Evolutionary conservation across 2,888 invertebrate species (phyloP).

Genomic region (Lithophane semibrunnea): DNA sequence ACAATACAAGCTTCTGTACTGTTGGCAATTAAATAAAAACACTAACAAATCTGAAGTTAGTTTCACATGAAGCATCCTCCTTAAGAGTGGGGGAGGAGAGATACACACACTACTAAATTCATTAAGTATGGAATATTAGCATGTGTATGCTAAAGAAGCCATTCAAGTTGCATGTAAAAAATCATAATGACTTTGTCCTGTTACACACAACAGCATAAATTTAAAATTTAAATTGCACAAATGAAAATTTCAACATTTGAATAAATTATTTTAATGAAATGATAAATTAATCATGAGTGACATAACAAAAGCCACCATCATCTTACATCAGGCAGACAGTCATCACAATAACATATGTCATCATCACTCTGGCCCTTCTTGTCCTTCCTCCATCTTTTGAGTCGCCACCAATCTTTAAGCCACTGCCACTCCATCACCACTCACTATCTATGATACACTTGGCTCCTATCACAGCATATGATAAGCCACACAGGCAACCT

Average conservation of each 20-base stretch:
- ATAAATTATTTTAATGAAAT: constrained; percentile 56
- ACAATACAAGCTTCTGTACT: constrained; percentile 36
- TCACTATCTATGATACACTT: constrained; percentile 74
- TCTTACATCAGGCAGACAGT: constrained; percentile 92
- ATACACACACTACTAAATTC: constrained; percentile 37
- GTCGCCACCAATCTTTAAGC: constrained; percentile 95
- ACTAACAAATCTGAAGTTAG: constrained; percentile 66
- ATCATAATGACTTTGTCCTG: constrained; percentile 37
- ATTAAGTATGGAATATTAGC: constrained; percentile 41
- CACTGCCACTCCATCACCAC: constrained; percentile 94
- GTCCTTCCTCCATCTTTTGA: constrained; percentile 92
- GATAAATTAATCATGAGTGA: constrained; percentile 55
- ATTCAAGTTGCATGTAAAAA: constrained; percentile 46
- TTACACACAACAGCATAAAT: constrained; percentile 46
- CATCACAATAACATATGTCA: constrained; percentile 94
- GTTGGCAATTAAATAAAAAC: constrained; percentile 24
- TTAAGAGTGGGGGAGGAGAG: constrained; percentile 32
- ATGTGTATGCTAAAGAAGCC: constrained; percentile 46
- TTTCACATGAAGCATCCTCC: constrained; percentile 40
- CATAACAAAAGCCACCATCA: constrained; percentile 59
- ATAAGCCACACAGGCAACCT: constrained; percentile 78
- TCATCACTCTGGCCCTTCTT: constrained; percentile 90
- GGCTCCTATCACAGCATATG: constrained; percentile 76
- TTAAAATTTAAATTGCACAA: constrained; percentile 41
- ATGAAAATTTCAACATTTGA: constrained; percentile 48